Evolutionary conservation across 2,113 vertebrate genomes (phyloP), one percentile per base, ranked within the genome.

Genomic region (Syngnathoides biaculeatus): DNA sequence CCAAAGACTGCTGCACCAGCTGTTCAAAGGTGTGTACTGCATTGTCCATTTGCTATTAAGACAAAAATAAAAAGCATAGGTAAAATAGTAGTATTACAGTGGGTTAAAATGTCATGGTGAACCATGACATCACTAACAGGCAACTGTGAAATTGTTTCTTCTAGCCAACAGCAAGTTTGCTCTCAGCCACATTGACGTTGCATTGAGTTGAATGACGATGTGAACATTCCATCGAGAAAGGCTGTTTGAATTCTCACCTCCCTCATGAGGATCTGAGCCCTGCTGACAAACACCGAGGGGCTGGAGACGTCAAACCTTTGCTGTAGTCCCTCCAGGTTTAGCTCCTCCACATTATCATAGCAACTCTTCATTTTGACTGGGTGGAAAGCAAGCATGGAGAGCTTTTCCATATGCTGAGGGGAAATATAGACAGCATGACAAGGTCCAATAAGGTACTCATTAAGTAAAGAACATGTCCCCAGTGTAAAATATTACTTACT

Each of bases 301-400:
- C 92, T 96, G 87, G 93, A 93, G 72, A 99, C 93, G 0, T 96
- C 94, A 0, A 99, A 98, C 2, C 96, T 88, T 88, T 98, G 95
- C 91, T 98, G 96, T 13, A 99, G 94, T 0, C 96, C 96, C 14
- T 98, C 95, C 24, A 99, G 83, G 47, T 95, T 94, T 75, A 99
- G 92, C 19, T 94, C 91, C 57, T 98, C 95, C 92, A 98, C 92
- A 88, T 94, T 94, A 79, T 95, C 94, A 0, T 98, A 98, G 87
- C 95, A 95, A 22, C 92, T 93, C 87, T 98, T 95, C 97, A 99
- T 99, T 92, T 98, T 99, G 67, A 99, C 93, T 0, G 97, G 96
- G 80, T 98, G 96, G 87, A 94, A 97, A 0, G 96, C 96, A 75
- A 98, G 91, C 91, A 96, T 95, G 65, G 95, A 95, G 60, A 98